These are phyloP conservation scores for Corythornis madagascariensis DNA, from an alignment of 2,113 vertebrate genomes.

Conservation along the genomic window DNA sequence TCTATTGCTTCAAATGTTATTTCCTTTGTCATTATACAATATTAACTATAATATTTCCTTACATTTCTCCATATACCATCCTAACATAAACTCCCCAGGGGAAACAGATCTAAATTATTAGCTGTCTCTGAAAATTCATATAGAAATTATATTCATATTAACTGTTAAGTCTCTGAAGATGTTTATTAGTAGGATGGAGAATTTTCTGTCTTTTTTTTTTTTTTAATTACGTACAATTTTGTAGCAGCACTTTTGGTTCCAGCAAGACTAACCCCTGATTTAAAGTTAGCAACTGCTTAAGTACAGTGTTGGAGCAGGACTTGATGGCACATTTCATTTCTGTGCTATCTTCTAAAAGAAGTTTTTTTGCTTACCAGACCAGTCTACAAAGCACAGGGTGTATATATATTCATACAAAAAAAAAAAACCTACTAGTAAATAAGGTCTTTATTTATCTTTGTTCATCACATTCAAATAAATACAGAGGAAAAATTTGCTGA, in stretches of 20 bases:
- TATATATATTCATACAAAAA: not conserved
- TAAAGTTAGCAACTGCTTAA: not conserved
- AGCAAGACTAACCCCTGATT: not conserved
- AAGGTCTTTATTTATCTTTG: not conserved
- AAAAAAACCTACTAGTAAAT: not conserved
- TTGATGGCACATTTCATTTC: not conserved
- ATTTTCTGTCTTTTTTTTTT: not conserved
- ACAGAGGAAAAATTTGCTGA: not conserved
- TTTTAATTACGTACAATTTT: not conserved
- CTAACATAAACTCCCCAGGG: conserved; percentile 36
- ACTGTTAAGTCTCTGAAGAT: not conserved
- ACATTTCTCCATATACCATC: conserved; percentile 61
- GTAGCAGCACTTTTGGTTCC: not conserved
- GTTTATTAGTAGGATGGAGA: not conserved
- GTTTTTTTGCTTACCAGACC: not conserved
- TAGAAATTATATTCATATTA: conserved; percentile 1
- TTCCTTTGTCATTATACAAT: conserved; percentile 14
- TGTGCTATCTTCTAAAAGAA: not conserved
- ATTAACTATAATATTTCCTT: conserved; percentile 59
- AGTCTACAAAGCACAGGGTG: not conserved
- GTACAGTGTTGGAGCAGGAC: not conserved
- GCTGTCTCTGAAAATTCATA: conserved; percentile 61
- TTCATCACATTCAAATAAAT: not conserved
- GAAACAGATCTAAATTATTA: conserved; percentile 40
- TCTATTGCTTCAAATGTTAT: conserved; percentile 66